Evolutionary conservation across 2,888 invertebrate genomes (phyloP).

Genomic region (Isoperla grammatica): DNA sequence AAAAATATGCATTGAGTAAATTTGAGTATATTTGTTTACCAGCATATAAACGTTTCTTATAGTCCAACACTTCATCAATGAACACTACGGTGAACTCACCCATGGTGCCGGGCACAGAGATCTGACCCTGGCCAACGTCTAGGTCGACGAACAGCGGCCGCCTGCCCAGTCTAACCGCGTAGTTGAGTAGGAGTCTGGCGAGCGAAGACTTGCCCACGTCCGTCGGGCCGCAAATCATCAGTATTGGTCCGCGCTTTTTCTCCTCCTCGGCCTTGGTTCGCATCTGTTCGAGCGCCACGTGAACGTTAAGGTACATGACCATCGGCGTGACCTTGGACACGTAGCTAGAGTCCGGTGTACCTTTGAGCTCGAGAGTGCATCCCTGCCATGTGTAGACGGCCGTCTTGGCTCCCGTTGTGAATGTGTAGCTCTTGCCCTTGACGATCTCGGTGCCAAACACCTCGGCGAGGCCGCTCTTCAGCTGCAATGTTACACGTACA

Average conservation of each 20-base stretch:
- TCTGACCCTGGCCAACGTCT: constrained; percentile 91
- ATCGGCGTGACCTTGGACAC: constrained; percentile 95
- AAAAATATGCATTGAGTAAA: no score
- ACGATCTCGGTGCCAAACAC: constrained; percentile 95
- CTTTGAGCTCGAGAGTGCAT: constrained; percentile 77
- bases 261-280: constrained; percentile 73
- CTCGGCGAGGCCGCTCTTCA: constrained; percentile 88
- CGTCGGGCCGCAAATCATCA: constrained; percentile 87
- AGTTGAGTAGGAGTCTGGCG: constrained; percentile 83
- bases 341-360: constrained; percentile 89
- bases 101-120: constrained; percentile 88
- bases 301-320: constrained; percentile 80
- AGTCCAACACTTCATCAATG: no score
- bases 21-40: no score
- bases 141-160: constrained; percentile 90
- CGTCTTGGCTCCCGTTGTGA: constrained; percentile 84
- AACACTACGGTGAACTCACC: constrained; percentile 54
- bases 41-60: no score
- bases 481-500: constrained; percentile 46
- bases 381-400: constrained; percentile 97
- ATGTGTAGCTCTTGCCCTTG: constrained; percentile 86
- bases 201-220: constrained; percentile 97
- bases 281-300: constrained; percentile 89
- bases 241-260: constrained; percentile 70
- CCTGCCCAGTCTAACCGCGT: constrained; percentile 84